Evolutionary conservation across 2,113 vertebrate genomes (phyloP).

Genomic region (Pungitius pungitius): DNA sequence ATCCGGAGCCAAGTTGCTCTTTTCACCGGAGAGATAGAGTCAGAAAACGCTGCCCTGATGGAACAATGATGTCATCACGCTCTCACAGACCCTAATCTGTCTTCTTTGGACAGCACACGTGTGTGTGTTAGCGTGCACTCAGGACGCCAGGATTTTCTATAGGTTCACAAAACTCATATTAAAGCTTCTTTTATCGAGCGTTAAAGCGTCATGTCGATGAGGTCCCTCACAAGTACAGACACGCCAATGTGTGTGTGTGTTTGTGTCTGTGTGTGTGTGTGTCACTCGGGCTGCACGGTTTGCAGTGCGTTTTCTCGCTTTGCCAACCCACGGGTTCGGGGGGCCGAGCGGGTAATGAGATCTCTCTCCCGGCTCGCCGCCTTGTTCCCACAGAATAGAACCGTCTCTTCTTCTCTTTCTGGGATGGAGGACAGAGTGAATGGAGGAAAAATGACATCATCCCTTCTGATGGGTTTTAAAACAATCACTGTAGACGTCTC

Average conservation of each 20-base stretch:
- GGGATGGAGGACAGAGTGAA: no score
- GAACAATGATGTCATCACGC: slow-evolving; percentile 39
- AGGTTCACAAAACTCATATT: neutral
- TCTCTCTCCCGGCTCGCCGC: slow-evolving; percentile 42
- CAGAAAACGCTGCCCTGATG: slow-evolving; percentile 34
- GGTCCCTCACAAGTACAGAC: neutral
- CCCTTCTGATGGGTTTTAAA: no score
- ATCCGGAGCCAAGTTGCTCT: slow-evolving; percentile 29
- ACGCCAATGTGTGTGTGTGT: neutral
- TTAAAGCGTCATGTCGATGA: neutral
- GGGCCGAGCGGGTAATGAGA: slow-evolving; percentile 40
- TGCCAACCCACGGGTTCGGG: slow-evolving; percentile 35
- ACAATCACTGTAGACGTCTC: no score
- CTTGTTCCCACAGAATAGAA: neutral
- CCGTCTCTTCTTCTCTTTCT: no score
- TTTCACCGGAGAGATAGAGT: slow-evolving; percentile 32
- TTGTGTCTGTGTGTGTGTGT: neutral
- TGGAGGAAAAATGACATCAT: no score
- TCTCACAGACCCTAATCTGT: slow-evolving; percentile 56
- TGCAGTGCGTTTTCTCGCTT: slow-evolving; percentile 19
- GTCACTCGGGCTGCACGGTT: slow-evolving; percentile 24
- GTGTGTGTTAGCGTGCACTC: neutral
- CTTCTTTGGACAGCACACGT: slow-evolving; percentile 7
- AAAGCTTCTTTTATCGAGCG: neutral
- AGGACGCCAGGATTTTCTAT: no score